phyloP scores from a whole-genome alignment of 1,140 invertebrate species.

The Brachionus rubens region DNA sequence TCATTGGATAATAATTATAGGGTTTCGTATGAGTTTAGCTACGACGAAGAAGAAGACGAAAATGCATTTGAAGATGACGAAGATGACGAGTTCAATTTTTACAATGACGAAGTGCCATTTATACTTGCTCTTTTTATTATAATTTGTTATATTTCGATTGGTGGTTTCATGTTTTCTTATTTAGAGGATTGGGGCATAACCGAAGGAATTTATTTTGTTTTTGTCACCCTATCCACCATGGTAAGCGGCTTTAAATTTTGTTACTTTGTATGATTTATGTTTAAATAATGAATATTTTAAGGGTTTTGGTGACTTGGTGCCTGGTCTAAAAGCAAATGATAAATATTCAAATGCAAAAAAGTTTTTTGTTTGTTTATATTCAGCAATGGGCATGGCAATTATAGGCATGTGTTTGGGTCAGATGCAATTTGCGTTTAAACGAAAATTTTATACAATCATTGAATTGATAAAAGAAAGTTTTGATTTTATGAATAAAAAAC shows the following conservation, averaged over 20 bases:
- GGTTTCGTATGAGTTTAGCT: background rate
- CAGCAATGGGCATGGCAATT: conserved; percentile 92
- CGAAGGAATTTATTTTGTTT: conserved; percentile 90
- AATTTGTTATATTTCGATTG: conserved; percentile 80
- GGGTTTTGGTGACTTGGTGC: conserved; percentile 91
- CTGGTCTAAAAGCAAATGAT: conserved; percentile 65
- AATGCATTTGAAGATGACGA: conserved; percentile 48
- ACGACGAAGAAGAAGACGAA: conserved; percentile 6
- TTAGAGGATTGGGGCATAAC: conserved; percentile 81
- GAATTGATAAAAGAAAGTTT: conserved; percentile 7
- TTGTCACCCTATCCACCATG: conserved; percentile 74
- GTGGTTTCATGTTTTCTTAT: conserved; percentile 77
- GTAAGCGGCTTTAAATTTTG: background rate
- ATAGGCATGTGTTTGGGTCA: conserved; percentile 98
- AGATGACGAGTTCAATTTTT: conserved; percentile 52
- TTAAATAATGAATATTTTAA: background rate
- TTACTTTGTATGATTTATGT: background rate
- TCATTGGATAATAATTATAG: background rate
- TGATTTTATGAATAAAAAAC: conserved; percentile 8
- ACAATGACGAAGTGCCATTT: conserved; percentile 59
- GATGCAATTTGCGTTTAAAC: conserved; percentile 74
- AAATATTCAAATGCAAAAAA: background rate
- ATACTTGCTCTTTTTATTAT: conserved; percentile 83
- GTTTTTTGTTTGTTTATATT: conserved; percentile 72
- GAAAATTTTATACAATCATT: background rate